Base-by-base conservation (phyloP, 2,113 vertebrate genomes). In the Pollachius pollachius region DNA sequence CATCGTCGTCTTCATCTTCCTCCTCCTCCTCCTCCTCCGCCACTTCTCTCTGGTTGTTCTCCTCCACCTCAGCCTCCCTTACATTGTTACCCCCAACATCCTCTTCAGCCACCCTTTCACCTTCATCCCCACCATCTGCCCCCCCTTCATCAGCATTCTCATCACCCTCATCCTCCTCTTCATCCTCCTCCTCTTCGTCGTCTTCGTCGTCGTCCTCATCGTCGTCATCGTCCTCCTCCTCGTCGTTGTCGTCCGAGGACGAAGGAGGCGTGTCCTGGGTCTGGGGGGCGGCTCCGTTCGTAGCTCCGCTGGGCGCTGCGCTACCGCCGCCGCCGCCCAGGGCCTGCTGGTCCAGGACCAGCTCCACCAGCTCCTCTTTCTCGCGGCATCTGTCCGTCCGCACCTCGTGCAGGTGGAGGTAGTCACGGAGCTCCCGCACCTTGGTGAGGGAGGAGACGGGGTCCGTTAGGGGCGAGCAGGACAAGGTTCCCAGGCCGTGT, bases 371-470 rank as follows among this genome's bases (percentile, higher is more conserved):
- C 80, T 96, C 94, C 72, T 95, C 94, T 77, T 96, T 96, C 68
- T 96, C 95, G 1, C 94, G 89, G 76, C 95, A 96, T 73, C 84
- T 85, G 74, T 95, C 94, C 0, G 94, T 95, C 63, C 94, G 93
- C 58, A 95, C 70, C 79, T 94, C 93, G 0, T 92, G 94, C 34
- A 94, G 92, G n/a, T 91, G 92, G 76, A 96, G 73, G 64, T 95
- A 96, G 85, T 96, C 94, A 3, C 95, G 84, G 72, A 96, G 86
- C 30, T 96, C 94, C 86, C 95, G 95, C 87, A 96, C 94, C 84
- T 96, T 95, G 8, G 8, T 3, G 63, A 2, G 41, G 34, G 18
- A 52, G 18, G 11, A n/a, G 4, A n/a, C 11, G 17, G 17, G 16
- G 13, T 37, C 4, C 12, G n/a, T 34, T n/a, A 18, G 23, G 13